Evolutionary conservation across 2,113 vertebrate genomes (phyloP).

Genomic region (Emydocephalus ijimae): DNA sequence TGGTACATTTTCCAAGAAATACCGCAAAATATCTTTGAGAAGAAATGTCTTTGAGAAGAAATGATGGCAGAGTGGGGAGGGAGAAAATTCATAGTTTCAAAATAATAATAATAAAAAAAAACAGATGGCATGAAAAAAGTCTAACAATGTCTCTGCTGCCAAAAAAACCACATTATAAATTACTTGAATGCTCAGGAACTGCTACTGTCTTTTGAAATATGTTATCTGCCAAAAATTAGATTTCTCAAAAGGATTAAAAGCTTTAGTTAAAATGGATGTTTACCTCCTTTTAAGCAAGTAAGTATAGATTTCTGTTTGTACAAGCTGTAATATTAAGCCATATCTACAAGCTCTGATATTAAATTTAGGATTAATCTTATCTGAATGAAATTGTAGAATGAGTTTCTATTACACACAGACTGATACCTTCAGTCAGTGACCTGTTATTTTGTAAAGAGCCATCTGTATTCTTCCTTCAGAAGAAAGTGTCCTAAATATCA

Average conservation of each 20-base stretch:
- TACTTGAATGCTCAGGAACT: slow-evolving; percentile 40
- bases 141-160: slow-evolving; percentile 51
- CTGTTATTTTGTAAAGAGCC: neutral
- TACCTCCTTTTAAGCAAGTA: slow-evolving; percentile 30
- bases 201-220: slow-evolving; percentile 52
- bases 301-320: neutral
- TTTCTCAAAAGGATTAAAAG: slow-evolving; percentile 15
- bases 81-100: slow-evolving; percentile 39
- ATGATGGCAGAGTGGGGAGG: neutral
- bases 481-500: neutral
- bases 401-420: neutral
- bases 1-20: neutral
- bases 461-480: neutral
- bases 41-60: neutral
- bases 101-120: slow-evolving; percentile 34
- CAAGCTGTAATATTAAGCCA: neutral
- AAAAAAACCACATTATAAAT: slow-evolving; percentile 47
- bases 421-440: neutral
- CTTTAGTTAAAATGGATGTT: slow-evolving; percentile 15
- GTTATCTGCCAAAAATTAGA: slow-evolving; percentile 48
- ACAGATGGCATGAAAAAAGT: slow-evolving; percentile 55
- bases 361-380: neutral
- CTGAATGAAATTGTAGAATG: neutral
- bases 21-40: neutral
- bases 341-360: neutral